Evolutionary conservation across 2,797 vertebrate species (phyloP).

Genomic region (Tokudaia tokunoshimensis): DNA sequence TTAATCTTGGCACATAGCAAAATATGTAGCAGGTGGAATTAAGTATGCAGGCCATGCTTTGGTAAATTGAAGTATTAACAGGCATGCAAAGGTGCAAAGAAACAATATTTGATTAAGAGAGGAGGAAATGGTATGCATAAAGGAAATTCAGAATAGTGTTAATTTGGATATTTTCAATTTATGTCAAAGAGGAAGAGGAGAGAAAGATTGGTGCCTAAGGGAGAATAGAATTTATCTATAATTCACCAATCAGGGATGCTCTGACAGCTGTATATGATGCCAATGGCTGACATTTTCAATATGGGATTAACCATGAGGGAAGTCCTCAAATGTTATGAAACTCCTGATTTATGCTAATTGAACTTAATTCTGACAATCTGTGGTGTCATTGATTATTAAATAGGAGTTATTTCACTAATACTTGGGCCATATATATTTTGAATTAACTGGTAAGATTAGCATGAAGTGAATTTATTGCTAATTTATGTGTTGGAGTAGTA

Average conservation of each 20-base stretch:
- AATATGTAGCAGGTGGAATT: neutral
- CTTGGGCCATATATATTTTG: neutral
- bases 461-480: neutral
- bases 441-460: neutral
- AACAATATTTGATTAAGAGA: neutral
- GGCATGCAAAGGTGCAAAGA: fast-evolving
- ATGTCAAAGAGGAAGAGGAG: neutral
- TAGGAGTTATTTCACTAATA: neutral
- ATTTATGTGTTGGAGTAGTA: neutral
- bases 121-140: neutral
- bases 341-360: neutral
- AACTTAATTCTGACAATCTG: neutral
- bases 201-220: neutral
- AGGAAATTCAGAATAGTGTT: neutral
- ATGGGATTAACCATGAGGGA: fast-evolving
- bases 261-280: neutral
- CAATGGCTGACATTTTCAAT: neutral
- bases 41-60: neutral
- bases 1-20: neutral
- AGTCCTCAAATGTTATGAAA: neutral
- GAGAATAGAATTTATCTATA: neutral
- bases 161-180: neutral
- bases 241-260: neutral
- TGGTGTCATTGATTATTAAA: neutral
- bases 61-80: neutral